phyloP scores from a whole-genome alignment of 2,113 vertebrate genomes.

The Gavialis gangeticus region DNA sequence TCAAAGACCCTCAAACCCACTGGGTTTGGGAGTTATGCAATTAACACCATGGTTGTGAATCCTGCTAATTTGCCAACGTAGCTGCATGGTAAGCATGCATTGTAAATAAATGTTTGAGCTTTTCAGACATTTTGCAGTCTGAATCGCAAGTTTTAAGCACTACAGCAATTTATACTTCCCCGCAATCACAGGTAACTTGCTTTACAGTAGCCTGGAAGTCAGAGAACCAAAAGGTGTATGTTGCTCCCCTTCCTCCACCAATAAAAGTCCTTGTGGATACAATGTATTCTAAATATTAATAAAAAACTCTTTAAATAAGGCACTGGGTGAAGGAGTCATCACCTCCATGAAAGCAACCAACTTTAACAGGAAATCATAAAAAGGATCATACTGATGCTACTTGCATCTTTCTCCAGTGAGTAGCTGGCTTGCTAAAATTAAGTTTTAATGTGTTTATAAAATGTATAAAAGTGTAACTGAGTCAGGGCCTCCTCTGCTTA shows the following conservation, averaged over 20 bases:
- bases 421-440: slow-evolving; percentile 40
- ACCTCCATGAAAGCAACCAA: background rate
- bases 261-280: slow-evolving; percentile 14
- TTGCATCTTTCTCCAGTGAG: slow-evolving; percentile 5
- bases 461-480: slow-evolving; percentile 61
- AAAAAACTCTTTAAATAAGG: slow-evolving; percentile 6
- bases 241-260: too few relatives aligned
- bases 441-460: slow-evolving; percentile 36
- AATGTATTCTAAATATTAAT: background rate
- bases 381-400: background rate
- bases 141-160: too few relatives aligned
- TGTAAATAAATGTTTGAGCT: background rate
- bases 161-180: too few relatives aligned
- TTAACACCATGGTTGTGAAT: background rate
- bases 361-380: slow-evolving; percentile 5
- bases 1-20: too few relatives aligned
- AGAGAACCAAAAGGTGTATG: too few relatives aligned
- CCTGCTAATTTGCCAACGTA: background rate
- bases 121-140: background rate
- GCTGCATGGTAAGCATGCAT: background rate
- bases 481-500: slow-evolving; percentile 54
- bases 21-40: background rate
- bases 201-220: too few relatives aligned
- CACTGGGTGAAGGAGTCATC: background rate
- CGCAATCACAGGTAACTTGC: background rate